A percentile compares a stretch with the other conserved stretches of the same genome.
Evolutionary conservation across 2,113 vertebrate genomes (phyloP).

Genomic region (Apteryx owenii): DNA sequence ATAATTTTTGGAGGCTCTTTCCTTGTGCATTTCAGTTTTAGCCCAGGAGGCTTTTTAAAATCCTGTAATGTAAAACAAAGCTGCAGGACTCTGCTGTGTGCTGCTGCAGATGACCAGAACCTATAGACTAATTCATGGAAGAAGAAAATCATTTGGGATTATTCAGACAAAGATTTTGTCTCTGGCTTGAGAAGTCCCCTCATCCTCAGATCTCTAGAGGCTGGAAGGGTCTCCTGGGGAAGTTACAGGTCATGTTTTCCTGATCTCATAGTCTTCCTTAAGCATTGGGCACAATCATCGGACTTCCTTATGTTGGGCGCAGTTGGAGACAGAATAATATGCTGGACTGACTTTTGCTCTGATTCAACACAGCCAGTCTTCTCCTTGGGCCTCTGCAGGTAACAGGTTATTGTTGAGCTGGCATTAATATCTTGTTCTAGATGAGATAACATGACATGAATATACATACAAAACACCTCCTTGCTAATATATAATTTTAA

Average conservation of each 20-base stretch:
- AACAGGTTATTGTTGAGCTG: neutral
- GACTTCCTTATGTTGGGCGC: neutral
- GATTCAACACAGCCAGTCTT: neutral
- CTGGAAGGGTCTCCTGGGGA: fast-evolving
- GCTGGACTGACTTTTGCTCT: neutral
- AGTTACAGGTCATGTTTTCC: neutral
- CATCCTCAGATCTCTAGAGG: neutral
- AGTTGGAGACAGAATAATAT: neutral
- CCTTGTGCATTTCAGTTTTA: neutral
- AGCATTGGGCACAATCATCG: neutral
- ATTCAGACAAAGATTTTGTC: neutral
- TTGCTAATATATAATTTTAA: neutral
- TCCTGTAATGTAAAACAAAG: neutral
- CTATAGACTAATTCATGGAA: neutral
- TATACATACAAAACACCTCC: neutral
- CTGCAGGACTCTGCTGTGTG: neutral
- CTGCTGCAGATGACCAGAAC: neutral
- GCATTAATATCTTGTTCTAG: neutral
- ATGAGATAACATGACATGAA: neutral
- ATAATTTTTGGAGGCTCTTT: neutral
- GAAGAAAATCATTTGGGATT: neutral
- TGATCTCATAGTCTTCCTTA: neutral
- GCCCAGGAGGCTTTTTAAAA: neutral
- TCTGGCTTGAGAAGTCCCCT: neutral
- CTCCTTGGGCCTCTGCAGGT: neutral